These are phyloP conservation scores for Oreochromis mossambicus DNA, from an alignment of 2,797 vertebrate genomes.

Conservation along the genomic window DNA sequence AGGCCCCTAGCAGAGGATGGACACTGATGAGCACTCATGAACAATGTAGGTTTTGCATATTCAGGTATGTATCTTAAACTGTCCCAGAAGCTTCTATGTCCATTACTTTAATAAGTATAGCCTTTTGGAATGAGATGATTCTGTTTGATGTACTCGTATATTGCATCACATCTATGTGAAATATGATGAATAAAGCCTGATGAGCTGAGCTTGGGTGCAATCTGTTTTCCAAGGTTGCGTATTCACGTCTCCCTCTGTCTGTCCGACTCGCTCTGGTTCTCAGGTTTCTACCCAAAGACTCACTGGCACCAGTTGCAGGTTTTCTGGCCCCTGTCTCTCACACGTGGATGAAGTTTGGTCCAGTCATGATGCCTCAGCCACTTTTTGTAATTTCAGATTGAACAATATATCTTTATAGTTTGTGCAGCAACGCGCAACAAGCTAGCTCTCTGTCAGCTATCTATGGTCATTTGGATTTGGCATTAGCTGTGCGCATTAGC, in stretches of 20 bases:
- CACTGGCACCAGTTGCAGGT: slow-evolving; percentile 45
- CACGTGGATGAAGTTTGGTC: slow-evolving; percentile 2
- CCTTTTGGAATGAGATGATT: background rate
- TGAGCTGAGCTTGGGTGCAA: background rate
- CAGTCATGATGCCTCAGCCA: background rate
- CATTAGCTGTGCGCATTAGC: background rate
- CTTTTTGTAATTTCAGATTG: background rate
- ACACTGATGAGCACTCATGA: too few species aligned
- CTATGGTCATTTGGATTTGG: background rate
- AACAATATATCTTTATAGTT: background rate
- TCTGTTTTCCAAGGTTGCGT: background rate
- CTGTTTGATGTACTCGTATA: background rate
- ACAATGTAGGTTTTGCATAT: background rate
- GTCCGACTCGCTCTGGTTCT: background rate
- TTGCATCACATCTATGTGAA: background rate
- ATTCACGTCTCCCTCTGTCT: background rate
- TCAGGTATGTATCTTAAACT: background rate
- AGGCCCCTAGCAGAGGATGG: background rate
- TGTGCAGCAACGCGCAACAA: background rate
- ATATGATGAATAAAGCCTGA: background rate
- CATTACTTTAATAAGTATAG: background rate
- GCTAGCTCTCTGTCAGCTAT: background rate
- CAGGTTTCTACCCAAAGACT: slow-evolving; percentile 37
- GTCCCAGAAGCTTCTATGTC: background rate
- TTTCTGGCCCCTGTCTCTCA: slow-evolving; percentile 21